Base-by-base conservation (phyloP, 2,113 vertebrate genomes). In the Cervus canadensis region DNA sequence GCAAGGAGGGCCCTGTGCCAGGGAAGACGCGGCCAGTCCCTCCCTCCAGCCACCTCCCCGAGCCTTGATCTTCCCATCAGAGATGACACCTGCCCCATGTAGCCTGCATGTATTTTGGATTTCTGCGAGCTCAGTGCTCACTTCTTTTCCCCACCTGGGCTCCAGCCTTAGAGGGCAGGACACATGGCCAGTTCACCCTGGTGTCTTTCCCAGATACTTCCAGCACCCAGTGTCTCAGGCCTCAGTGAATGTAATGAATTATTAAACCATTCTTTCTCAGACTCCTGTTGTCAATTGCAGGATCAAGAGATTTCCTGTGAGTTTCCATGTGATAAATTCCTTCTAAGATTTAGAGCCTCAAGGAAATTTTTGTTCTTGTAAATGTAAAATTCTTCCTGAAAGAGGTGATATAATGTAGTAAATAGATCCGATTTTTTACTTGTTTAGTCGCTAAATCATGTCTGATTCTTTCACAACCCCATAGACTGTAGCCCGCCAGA, bases 361-460 rank as follows among this genome's bases (percentile, higher is more conserved):
- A 91, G 86, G 96, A 97, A 84, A 79, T 93, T 7, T 93, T 96
- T 79, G 90, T 13, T 76, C 79, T 87, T 92, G 12, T 81, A 93
- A 96, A 98, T 84, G n/a, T 89, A 88, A 89, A 92, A 52, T 78
- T 96, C 50, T 89, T 89, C 79, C 91, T 40, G n/a, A 40, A 71
- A 40, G n/a, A 71, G 67, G 67, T 71, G 36, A 71, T 86, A 13
- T 95, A 40, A 36, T 52, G 89, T 91, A 95, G 93, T 89, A 93
- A 87, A 91, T 92, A 82, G 64, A 91, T 50, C 23, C 36, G 19
- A 82, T 67, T 96, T 97, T 89, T 59, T 25, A 93, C n/a, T 95
- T 97, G 57, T 33, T 40, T 71, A 6, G 67, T 23, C 0, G 5
- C n/a, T 71, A 71, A 71, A 36, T 71, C 0, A 0, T 40, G n/a